phyloP scores from a whole-genome alignment of 1,140 invertebrate genomes.

The Telenomus remus region DNA sequence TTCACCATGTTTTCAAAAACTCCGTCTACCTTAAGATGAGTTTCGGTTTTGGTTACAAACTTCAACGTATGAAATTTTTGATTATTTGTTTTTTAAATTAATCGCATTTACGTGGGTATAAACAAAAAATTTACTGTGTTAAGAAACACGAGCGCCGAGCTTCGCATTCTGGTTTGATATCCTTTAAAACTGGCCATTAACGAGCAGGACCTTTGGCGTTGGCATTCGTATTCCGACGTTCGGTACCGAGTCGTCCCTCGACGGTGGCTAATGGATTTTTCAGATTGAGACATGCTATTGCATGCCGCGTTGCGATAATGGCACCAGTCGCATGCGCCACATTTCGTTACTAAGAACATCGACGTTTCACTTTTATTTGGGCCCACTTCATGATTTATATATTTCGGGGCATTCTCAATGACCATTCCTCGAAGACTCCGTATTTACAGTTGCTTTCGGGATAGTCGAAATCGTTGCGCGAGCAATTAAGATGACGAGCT shows the following conservation, averaged over 20 bases:
- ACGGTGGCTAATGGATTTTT: slow-evolving; percentile 69
- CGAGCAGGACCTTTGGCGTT: slow-evolving; percentile 43
- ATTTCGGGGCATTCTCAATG: slow-evolving; percentile 45
- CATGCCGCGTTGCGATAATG: slow-evolving; percentile 57
- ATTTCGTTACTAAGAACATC: slow-evolving; percentile 50
- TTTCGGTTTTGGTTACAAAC: too few species aligned
- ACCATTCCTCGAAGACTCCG: slow-evolving; percentile 24
- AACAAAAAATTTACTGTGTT: too few species aligned
- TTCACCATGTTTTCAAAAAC: too few species aligned
- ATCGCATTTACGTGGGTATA: too few species aligned
- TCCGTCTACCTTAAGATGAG: too few species aligned
- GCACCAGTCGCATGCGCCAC: slow-evolving; percentile 51
- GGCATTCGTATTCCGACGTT: slow-evolving; percentile 43
- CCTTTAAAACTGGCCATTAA: slow-evolving; percentile 66
- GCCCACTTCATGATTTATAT: slow-evolving; percentile 51
- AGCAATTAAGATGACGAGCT: slow-evolving; percentile 54
- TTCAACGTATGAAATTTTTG: too few species aligned
- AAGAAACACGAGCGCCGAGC: too few species aligned
- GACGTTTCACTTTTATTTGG: slow-evolving; percentile 53
- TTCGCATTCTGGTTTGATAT: slow-evolving; percentile 66
- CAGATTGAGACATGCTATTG: slow-evolving; percentile 67
- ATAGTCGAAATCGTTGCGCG: slow-evolving; percentile 34
- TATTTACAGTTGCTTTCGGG: slow-evolving; percentile 30
- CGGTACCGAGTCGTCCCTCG: slow-evolving; percentile 33
- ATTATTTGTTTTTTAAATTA: too few species aligned